Evolutionary conservation across 2,888 invertebrate species (phyloP).

Genomic region (Acrobeloides nanus): DNA sequence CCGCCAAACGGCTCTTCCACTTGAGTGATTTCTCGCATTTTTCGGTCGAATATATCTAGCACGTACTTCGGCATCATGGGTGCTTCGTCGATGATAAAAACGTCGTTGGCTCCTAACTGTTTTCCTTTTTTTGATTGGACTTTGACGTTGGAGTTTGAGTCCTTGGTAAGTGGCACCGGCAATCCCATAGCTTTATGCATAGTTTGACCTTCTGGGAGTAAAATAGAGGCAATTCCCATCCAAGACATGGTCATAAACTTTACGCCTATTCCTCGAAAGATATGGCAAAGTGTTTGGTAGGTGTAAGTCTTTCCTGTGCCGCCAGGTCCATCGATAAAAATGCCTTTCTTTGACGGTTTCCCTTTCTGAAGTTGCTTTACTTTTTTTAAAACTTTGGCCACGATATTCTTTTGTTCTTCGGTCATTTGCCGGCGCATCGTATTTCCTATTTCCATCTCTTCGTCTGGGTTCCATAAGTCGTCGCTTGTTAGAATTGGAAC

Average conservation of each 20-base stretch:
- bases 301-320: conserved; percentile 56
- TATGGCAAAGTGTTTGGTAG: conserved; percentile 36
- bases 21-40: conserved; percentile 13
- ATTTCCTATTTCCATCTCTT: conserved; percentile 7
- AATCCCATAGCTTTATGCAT: conserved; percentile 12
- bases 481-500: too few species aligned
- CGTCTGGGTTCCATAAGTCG: background rate
- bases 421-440: conserved; percentile 9
- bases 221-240: conserved; percentile 17
- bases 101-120: background rate
- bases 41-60: conserved; percentile 11
- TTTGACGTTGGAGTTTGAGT: conserved; percentile 7
- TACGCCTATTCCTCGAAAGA: conserved; percentile 9
- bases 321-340: conserved; percentile 55
- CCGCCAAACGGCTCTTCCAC: conserved; percentile 19
- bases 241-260: conserved; percentile 15
- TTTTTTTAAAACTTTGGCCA: background rate
- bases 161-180: conserved; percentile 8
- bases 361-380: conserved; percentile 2
- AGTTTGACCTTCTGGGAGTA: conserved; percentile 19
- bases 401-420: conserved; percentile 9
- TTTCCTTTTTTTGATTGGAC: background rate
- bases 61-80: conserved; percentile 21
- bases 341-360: conserved; percentile 4
- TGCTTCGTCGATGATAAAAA: conserved; percentile 20